Evolutionary conservation across 1,140 invertebrate genomes (phyloP), one percentile per base, ranked within the genome.

Genomic region (Bursaphelenchus mucronatus): DNA sequence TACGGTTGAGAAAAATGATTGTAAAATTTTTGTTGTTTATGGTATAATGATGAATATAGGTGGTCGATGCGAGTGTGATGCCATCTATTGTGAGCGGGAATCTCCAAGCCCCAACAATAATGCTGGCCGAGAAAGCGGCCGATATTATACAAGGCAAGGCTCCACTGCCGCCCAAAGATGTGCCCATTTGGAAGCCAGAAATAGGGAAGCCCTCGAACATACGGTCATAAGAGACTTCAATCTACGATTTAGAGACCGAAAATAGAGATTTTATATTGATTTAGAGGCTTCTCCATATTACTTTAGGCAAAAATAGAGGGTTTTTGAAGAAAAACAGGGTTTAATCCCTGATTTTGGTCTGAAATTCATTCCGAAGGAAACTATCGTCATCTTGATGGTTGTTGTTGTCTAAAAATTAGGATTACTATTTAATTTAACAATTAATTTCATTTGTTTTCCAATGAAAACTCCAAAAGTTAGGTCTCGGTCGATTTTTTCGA

Each of bases 61-160:
- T 86, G 8, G 84, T 85, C 11, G 86, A 86, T 79, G 84, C 85
- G 3, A 85, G 84, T 30, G 81, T 86, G 8, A 86, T 86, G 84
- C 86, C 86, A 7, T 83, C 81, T 51, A 81, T 86, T 40, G 80
- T 84, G 40, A 85, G 82, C 69, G 86, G 84, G 13, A 86, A 86
- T 65, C 76, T 86, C 40, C 86, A 86, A 72, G 86, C 83, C 15
- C 83, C 84, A 11, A 82, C 82, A 10, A 85, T 85, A 15, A 86
- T 86, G 86, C 51, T 86, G 13, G 85, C 85, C 11, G 85, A 86
- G 71, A 85, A 84, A 68, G 82, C 83, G 21, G 83, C 85, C 15
- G 85, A 86, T 70, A 78, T 85, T 10, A 85, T 86, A 43, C 63
- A 61, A 13, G 71, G 71, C 17, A 77, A 78, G 17, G 65, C 39